Percentiles rank a stretch among this genome's conserved stretches.
phyloP scores from a whole-genome alignment of 1,140 invertebrate species.

The Chymomyza costata region DNA sequence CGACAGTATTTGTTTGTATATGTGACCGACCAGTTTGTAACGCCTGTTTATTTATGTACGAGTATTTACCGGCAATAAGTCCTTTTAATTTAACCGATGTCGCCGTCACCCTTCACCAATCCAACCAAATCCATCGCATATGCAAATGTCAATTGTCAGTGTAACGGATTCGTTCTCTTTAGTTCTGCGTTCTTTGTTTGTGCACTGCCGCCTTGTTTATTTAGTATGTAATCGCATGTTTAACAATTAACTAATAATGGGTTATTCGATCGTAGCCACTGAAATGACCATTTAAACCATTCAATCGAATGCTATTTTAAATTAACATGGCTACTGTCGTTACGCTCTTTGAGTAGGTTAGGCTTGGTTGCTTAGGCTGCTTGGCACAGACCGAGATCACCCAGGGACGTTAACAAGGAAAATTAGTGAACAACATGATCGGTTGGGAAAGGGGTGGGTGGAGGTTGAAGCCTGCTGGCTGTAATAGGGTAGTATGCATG shows the following conservation, averaged over 20 bases:
- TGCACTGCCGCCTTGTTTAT: constrained; percentile 45
- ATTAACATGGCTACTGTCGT: not conserved
- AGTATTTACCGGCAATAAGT: constrained; percentile 34
- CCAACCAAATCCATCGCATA: no score
- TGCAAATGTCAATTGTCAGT: constrained; percentile 71
- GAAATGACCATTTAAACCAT: constrained; percentile 73
- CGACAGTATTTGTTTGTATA: constrained; percentile 14
- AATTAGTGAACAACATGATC: not conserved
- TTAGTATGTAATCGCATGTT: constrained; percentile 51
- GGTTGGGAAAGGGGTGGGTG: not conserved
- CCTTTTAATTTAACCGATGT: constrained; percentile 63
- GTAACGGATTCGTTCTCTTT: constrained; percentile 42
- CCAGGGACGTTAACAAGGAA: constrained; percentile 4
- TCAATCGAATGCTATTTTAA: constrained; percentile 55
- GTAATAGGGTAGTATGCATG: no score
- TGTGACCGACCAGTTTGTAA: constrained; percentile 53
- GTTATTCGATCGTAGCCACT: constrained; percentile 74
- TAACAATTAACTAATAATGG: constrained; percentile 72
- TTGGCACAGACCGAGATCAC: no score
- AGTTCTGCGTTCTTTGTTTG: constrained; percentile 21
- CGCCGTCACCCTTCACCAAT: no score
- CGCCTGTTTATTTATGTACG: constrained; percentile 69
- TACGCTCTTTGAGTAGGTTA: not conserved
- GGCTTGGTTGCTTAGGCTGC: not conserved
- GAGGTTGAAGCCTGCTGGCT: constrained; percentile 34